Evolutionary conservation across 2,113 vertebrate species (phyloP), one percentile per base, ranked within the genome.

Genomic region (Hipposideros armiger): DNA sequence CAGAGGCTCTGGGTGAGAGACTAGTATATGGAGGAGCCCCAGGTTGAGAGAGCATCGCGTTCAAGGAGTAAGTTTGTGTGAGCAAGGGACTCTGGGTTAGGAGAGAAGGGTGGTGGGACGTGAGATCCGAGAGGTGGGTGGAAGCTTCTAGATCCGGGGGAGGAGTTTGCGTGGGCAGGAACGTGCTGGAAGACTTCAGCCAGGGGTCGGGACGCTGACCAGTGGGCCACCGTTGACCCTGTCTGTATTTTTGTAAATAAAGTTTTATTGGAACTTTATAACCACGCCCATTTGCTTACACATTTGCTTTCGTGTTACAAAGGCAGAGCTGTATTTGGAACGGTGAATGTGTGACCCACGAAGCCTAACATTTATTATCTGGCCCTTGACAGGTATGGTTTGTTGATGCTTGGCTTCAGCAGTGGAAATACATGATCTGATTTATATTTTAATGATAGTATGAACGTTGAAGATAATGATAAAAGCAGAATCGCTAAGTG

Each of bases 201-300:
- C 62, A 93, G 16, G 5, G 7, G 5, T 19, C 32, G 19, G 36
- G 62, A 40, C 70, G 47, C 45, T 32, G 56, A 24, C 17, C 28
- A 32, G 20, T 10, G 60, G 32, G 11, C 54, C 76, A n/a, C n/a
- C 56, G 22, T 36, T 0, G 24, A 11, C 13, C 67, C 22, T 62
- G 11, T n/a, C 47, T 66, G 3, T 26, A 26, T n/a, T 84, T 92
- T 95, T 88, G 4, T 40, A 62, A 84, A 80, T 78, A 60, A 83
- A 92, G 74, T 69, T 96, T 95, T 90, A 93, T 78, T 64, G 72
- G 47, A 17, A 76, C 67, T 81, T 81, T 58, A 30, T 7, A 30
- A 22, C 36, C 40, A 8, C 15, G 26, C 22, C 42, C 42, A 60
- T 20, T 62, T n/a, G 36, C 42, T 50, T 16, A 66, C 26, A 76